phyloP scores from a whole-genome alignment of 2,888 invertebrate genomes.

The Agrotis exclamationis region DNA sequence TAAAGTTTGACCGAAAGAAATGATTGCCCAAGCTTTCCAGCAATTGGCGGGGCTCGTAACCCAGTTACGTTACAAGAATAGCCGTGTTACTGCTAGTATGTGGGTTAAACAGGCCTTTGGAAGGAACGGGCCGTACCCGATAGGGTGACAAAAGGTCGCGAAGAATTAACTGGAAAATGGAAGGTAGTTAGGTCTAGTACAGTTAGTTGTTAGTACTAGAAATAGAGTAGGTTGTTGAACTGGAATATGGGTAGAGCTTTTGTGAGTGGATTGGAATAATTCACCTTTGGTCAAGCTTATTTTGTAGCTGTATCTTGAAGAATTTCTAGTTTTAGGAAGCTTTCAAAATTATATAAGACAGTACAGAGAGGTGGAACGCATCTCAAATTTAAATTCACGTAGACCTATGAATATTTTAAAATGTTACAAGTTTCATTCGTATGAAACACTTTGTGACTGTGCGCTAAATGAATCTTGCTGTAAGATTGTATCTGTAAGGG shows the following conservation, averaged over 20 bases:
- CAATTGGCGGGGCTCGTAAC: conserved; percentile 50
- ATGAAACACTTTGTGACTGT: no score
- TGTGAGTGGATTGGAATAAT: neutral
- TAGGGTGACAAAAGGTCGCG: conserved; percentile 40
- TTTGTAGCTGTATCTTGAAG: neutral
- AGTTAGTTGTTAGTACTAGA: no score
- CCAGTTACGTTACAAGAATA: conserved; percentile 62
- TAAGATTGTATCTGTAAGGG: no score
- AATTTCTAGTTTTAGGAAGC: neutral
- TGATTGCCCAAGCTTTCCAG: conserved; percentile 61
- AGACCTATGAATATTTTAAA: no score
- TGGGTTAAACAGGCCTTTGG: conserved; percentile 53
- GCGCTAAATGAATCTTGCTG: no score
- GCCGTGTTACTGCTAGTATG: conserved; percentile 45
- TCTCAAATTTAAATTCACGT: no score
- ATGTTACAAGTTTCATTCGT: no score
- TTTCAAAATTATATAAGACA: neutral
- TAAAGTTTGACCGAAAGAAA: conserved; percentile 56
- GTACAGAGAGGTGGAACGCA: no score
- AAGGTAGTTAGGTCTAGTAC: neutral
- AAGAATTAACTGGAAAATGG: conserved; percentile 29
- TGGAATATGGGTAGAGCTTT: neutral
- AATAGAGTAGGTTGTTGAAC: neutral
- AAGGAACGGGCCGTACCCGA: conserved; percentile 6
- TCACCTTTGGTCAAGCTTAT: neutral